These are phyloP conservation scores for Gonatopus flavifemur DNA, from an alignment of 1,140 invertebrate genomes.

Conservation along the genomic window DNA sequence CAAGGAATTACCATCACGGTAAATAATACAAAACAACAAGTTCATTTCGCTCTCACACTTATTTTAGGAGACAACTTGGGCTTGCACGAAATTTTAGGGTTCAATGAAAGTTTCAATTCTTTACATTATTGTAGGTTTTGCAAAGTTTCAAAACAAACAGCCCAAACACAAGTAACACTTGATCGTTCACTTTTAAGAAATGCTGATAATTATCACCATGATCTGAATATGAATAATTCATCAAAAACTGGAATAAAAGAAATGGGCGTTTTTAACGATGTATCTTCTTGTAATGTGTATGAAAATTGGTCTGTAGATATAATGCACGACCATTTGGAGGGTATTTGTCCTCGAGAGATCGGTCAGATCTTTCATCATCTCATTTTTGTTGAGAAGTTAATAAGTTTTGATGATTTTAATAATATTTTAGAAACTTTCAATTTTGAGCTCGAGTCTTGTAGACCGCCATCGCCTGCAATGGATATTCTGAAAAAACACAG, in stretches of 20 bases:
- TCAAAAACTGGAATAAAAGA: constrained; percentile 39
- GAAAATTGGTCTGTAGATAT: constrained; percentile 43
- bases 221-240: background rate
- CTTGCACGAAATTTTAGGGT: background rate
- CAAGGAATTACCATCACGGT: background rate
- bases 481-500: background rate
- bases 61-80: background rate
- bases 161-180: background rate
- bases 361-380: constrained; percentile 33
- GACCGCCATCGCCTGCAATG: constrained; percentile 6
- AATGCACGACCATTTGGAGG: no score
- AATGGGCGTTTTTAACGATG: constrained; percentile 35
- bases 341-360: no score
- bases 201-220: background rate
- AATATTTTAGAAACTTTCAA: constrained; percentile 10
- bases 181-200: constrained; percentile 1
- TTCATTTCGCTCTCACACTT: constrained; percentile 1
- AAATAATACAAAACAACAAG: background rate
- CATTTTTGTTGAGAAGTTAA: constrained; percentile 26
- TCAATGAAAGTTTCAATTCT: background rate
- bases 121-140: background rate
- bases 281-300: constrained; percentile 40
- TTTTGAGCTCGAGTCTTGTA: constrained; percentile 3
- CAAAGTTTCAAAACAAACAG: background rate
- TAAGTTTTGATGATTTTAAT: constrained; percentile 30